Evolutionary conservation across 2,888 invertebrate genomes (phyloP).

Genomic region (Cetonia aurata): DNA sequence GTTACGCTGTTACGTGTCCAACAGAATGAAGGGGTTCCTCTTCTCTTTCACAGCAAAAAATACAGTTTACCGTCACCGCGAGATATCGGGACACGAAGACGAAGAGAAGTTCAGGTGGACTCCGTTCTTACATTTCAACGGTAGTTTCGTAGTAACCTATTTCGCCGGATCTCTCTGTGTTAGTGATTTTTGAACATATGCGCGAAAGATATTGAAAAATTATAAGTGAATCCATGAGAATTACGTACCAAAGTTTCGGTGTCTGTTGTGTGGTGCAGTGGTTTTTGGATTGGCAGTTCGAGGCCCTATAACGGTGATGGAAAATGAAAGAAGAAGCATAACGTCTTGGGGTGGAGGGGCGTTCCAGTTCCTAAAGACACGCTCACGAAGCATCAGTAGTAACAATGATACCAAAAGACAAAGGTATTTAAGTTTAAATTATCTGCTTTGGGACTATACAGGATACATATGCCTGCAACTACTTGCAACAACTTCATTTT

Average conservation of each 20-base stretch:
- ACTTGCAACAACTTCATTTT: too few relatives aligned
- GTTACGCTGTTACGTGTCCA: not conserved
- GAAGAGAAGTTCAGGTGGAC: constrained; percentile 37
- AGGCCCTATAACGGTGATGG: constrained; percentile 36
- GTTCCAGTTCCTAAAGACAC: constrained; percentile 44
- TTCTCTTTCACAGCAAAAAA: constrained; percentile 4
- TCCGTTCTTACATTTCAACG: constrained; percentile 11
- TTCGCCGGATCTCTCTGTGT: not conserved
- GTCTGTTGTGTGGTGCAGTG: constrained; percentile 11
- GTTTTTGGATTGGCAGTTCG: not conserved
- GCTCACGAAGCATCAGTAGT: constrained; percentile 29
- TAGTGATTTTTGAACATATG: not conserved
- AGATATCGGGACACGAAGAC: constrained; percentile 14
- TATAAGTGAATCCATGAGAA: not conserved
- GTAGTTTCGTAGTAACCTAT: constrained; percentile 13
- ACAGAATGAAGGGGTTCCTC: constrained; percentile 1
- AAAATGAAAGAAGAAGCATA: constrained; percentile 33
- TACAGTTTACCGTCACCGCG: constrained; percentile 11
- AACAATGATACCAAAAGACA: constrained; percentile 38
- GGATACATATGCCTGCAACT: too few relatives aligned
- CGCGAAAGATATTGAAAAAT: not conserved
- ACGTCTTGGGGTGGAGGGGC: constrained; percentile 26
- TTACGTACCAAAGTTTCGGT: not conserved
- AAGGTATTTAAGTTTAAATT: constrained; percentile 13
- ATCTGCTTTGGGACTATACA: too few relatives aligned